These are phyloP conservation scores for Falco peregrinus DNA, from an alignment of 2,797 vertebrate genomes.

Conservation along the genomic window DNA sequence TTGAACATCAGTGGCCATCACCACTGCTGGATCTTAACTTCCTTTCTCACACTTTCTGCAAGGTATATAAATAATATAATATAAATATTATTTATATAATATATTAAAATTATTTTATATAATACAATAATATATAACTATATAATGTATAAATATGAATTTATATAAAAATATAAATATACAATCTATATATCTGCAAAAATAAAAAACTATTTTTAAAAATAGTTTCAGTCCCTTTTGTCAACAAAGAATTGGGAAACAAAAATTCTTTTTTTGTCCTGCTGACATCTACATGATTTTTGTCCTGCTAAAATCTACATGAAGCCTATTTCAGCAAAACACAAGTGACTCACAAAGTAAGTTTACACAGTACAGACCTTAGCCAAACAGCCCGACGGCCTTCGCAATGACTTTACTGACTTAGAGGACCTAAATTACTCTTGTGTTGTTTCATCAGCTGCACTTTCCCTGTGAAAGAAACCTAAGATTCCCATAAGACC, in stretches of 20 bases:
- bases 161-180: no score
- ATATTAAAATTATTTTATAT: no score
- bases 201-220: neutral
- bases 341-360: neutral
- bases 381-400: neutral
- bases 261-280: neutral
- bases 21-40: neutral
- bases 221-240: neutral
- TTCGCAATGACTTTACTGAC: neutral
- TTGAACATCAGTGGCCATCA: neutral
- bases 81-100: no score
- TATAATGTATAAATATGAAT: no score
- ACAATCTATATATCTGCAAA: no score
- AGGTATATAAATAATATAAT: no score
- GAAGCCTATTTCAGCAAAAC: neutral
- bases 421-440: neutral
- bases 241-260: neutral
- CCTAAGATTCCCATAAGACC: neutral
- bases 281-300: neutral
- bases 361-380: neutral
- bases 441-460: neutral
- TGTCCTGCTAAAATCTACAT: neutral
- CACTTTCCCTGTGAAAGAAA: neutral
- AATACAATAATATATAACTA: no score
- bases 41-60: neutral